These are phyloP conservation scores for Triplophysa siluroides DNA, from an alignment of 2,113 vertebrate species.

Conservation along the genomic window DNA sequence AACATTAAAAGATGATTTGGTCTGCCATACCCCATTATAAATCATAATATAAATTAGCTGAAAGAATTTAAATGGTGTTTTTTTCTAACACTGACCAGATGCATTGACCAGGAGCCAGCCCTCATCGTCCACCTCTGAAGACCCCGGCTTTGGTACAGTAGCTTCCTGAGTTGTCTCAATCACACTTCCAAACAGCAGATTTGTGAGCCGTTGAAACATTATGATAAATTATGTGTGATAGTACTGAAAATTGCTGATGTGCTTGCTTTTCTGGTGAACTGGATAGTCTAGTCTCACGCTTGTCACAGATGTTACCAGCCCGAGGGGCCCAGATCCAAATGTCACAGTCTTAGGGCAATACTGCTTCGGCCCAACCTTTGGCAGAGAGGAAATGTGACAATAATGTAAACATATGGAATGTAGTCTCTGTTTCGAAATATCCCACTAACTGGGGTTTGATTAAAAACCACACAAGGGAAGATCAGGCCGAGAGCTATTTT, in stretches of 20 bases:
- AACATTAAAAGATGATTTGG: too few relatives aligned
- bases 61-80: too few relatives aligned
- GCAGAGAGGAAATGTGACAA: not conserved
- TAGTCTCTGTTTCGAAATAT: not conserved
- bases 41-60: too few relatives aligned
- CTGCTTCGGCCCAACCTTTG: slow-evolving; percentile 10
- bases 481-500: slow-evolving; percentile 3
- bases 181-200: slow-evolving; percentile 83
- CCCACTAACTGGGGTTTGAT: not conserved
- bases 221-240: not conserved
- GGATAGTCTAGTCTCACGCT: not conserved
- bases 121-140: slow-evolving; percentile 81
- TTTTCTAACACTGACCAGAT: slow-evolving; percentile 76
- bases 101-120: slow-evolving; percentile 90
- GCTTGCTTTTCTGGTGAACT: not conserved
- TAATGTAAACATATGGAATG: not conserved
- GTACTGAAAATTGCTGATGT: not conserved
- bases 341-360: not conserved
- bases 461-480: not conserved
- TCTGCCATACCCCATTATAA: too few relatives aligned
- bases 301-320: not conserved
- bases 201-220: slow-evolving; percentile 88
- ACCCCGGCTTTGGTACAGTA: slow-evolving; percentile 70
- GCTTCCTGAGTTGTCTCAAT: slow-evolving; percentile 61
- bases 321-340: not conserved